Evolutionary conservation across 2,888 invertebrate genomes (phyloP), one percentile per base, ranked within the genome.

Genomic region (Epistrophe eligans): DNA sequence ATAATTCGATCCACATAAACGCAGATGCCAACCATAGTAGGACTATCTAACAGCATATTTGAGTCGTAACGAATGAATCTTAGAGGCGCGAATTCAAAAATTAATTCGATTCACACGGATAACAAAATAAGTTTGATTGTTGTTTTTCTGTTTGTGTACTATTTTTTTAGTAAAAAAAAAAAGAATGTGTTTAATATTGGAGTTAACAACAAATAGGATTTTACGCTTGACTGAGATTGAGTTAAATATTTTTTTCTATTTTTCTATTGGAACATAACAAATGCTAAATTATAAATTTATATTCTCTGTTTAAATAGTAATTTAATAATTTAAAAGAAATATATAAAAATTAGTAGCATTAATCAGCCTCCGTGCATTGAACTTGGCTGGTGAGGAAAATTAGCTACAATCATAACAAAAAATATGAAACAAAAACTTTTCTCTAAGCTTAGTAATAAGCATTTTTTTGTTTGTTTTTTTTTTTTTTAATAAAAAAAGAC

Each of bases 151-250:
- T 17, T 45, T 24, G 5, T 17, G 9, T 55, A 60, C 35, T 76
- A 48, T 77, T 55, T 62, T 55, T 67, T 62, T 77, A 88, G 62
- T 79, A 71, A 66, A 79, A 67, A 77, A 74, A 77, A 74, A 60
- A 55, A n/a, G 3, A 40, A 24, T 62, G 40, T 74, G 73, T 79
- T 79, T 66, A 28, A 71, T 85, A 76, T 77, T 73, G 74, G 58
- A 80, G 73, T 72, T 72, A 74, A 74, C 64, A 79, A 83, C 74
- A 74, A 67, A 77, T 83, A 79, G 79, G 82, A 76, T 85, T 77
- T 73, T 66, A 48, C 24, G 62, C 62, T 77, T 85, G 74, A 79
- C 79, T 87, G 76, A 82, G 79, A 79, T 52, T 80, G 32, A 72
- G 70, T 38, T 58, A 48, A 45, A 62, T 55, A 32, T 35, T 32